phyloP scores from a whole-genome alignment of 1,140 invertebrate genomes.

The Drosophila tani region DNA sequence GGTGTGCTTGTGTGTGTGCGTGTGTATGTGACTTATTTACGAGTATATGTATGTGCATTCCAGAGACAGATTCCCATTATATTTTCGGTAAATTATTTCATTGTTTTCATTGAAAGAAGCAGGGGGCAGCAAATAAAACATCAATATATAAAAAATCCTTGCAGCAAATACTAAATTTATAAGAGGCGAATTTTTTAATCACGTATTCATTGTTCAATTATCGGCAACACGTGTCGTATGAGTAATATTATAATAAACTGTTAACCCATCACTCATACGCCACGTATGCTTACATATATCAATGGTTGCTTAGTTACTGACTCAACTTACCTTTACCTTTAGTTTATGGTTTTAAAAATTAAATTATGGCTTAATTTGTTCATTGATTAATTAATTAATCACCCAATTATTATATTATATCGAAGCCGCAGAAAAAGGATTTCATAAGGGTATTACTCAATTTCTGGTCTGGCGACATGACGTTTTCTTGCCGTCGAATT shows the following conservation, averaged over 20 bases:
- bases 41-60: conserved; percentile 28
- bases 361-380: too few species aligned
- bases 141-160: background rate
- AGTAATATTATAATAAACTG: background rate
- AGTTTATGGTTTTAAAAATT: too few species aligned
- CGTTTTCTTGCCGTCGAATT: conserved; percentile 11
- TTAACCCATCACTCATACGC: background rate
- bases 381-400: too few species aligned
- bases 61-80: conserved; percentile 34
- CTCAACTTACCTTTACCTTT: too few species aligned
- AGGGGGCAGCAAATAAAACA: background rate
- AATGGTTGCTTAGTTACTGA: too few species aligned
- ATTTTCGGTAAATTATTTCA: conserved; percentile 23
- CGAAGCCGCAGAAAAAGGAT: too few species aligned
- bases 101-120: background rate
- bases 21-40: conserved; percentile 38
- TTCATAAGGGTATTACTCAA: too few species aligned
- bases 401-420: too few species aligned
- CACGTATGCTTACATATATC: background rate
- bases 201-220: background rate
- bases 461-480: background rate
- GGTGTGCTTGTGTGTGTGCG: background rate
- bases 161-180: background rate
- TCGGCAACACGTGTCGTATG: background rate
- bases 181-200: background rate